Evolutionary conservation across 2,797 vertebrate genomes (phyloP).

Genomic region (Sarcophilus harrisii): DNA sequence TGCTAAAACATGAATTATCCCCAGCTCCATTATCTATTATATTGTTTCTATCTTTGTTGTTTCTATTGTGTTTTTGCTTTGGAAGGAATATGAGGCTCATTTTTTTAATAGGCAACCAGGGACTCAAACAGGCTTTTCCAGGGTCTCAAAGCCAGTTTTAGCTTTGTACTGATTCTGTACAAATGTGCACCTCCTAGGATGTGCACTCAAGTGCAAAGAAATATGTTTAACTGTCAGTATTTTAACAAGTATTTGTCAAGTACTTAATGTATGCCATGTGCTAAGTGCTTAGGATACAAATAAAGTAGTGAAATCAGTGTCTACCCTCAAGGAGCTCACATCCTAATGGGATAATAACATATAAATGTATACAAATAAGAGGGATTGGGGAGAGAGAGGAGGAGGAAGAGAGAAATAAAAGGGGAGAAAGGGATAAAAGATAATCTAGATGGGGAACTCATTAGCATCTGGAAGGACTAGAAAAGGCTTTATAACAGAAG

Average conservation of each 20-base stretch:
- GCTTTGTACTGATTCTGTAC: background rate
- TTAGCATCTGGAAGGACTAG: background rate
- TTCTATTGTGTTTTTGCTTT: slow-evolving; percentile 17
- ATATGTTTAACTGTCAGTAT: background rate
- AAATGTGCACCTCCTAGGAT: slow-evolving; percentile 6
- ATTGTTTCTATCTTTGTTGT: background rate
- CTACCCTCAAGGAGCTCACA: background rate
- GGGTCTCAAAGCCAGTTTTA: slow-evolving; percentile 20
- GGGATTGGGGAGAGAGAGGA: background rate
- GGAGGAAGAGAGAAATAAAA: background rate
- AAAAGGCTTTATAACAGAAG: background rate
- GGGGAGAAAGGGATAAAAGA: background rate
- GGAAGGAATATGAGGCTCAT: slow-evolving; percentile 25
- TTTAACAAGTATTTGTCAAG: background rate
- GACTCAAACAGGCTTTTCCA: slow-evolving; percentile 19
- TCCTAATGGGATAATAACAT: background rate
- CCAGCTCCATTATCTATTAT: background rate
- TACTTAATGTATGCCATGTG: background rate
- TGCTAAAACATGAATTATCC: background rate
- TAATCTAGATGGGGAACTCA: background rate
- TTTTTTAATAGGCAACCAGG: slow-evolving; percentile 46
- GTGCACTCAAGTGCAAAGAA: background rate
- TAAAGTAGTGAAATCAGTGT: background rate
- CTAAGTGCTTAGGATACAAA: background rate
- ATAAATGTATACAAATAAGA: background rate